Conservation (phyloP, 2,113 vertebrate genomes). For the Suncus etruscus region DNA sequence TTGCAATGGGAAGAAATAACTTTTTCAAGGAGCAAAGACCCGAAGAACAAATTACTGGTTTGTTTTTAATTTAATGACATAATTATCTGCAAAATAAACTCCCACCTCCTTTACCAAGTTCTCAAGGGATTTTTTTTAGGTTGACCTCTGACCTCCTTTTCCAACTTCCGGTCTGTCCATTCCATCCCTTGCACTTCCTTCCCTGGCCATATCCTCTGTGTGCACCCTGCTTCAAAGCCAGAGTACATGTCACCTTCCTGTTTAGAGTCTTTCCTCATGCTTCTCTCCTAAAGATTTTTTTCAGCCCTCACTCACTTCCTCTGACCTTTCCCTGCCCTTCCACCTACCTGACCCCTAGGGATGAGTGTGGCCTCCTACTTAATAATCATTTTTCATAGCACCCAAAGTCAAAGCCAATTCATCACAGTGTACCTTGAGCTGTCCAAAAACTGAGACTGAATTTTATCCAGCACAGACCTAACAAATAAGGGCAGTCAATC, state of each 20-base stretch:
- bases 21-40: slow-evolving; percentile 51
- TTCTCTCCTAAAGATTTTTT: no score
- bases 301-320: no score
- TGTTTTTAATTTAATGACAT: neutral
- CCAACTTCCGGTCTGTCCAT: neutral
- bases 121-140: no score
- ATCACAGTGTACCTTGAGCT: neutral
- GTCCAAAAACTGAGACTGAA: neutral
- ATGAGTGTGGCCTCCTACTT: no score
- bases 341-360: no score
- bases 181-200: neutral
- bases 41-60: neutral
- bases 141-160: neutral
- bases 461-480: neutral
- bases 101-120: neutral
- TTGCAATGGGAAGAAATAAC: slow-evolving; percentile 46
- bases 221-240: neutral
- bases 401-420: neutral
- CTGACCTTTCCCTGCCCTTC: no score
- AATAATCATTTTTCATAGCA: neutral
- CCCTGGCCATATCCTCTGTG: neutral
- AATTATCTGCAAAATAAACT: neutral
- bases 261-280: no score
- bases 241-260: no score
- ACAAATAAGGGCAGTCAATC: neutral